phyloP scores from a whole-genome alignment of 2,113 vertebrate species.

The Triplophysa rosa region DNA sequence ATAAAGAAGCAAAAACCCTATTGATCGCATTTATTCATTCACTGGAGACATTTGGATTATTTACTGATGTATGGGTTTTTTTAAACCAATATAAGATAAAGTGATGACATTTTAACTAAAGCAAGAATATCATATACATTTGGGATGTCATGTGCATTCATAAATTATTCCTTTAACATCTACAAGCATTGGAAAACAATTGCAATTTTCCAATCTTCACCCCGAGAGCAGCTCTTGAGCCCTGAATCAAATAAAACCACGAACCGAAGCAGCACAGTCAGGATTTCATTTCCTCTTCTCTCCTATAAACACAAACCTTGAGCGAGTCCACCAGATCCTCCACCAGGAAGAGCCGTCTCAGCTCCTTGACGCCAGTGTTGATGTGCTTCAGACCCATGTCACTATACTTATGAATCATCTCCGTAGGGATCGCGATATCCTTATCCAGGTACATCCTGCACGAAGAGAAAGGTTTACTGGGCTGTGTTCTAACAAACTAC shows the following conservation, averaged over 20 bases:
- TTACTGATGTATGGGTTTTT: too few species aligned
- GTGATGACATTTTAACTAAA: too few species aligned
- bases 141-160: too few species aligned
- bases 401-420: conserved; percentile 85
- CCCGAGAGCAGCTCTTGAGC: not conserved
- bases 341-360: conserved; percentile 85
- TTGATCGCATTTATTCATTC: too few species aligned
- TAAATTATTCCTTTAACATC: too few species aligned
- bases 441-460: conserved; percentile 83
- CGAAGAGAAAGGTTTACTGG: not conserved
- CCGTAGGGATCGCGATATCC: conserved; percentile 82
- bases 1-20: too few species aligned
- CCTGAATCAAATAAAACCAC: conserved; percentile 9
- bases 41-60: too few species aligned
- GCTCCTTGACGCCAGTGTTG: conserved; percentile 81
- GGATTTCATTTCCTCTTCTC: not conserved
- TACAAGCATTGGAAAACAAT: not conserved
- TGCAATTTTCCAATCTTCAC: not conserved
- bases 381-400: conserved; percentile 79
- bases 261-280: conserved; percentile 32
- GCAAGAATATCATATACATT: too few species aligned
- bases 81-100: too few species aligned
- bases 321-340: conserved; percentile 89
- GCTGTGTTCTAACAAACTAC: not conserved
- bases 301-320: conserved; percentile 69